Conservation (phyloP, 2,888 invertebrate species). For the Physocephala rufipes region DNA sequence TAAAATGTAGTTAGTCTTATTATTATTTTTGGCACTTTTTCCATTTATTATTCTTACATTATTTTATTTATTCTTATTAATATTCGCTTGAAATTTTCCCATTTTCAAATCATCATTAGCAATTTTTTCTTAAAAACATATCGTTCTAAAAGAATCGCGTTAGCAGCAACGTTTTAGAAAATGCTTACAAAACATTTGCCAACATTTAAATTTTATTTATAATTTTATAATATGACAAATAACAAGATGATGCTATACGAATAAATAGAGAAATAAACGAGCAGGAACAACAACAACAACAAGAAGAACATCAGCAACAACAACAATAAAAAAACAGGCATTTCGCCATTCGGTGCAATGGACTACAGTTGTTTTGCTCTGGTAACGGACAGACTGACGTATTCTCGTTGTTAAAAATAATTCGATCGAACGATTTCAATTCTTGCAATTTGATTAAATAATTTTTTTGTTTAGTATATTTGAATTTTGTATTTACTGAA, state of each 20-base stretch:
- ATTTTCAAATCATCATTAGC: too few relatives aligned
- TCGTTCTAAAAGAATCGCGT: too few relatives aligned
- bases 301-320: constrained; percentile 1
- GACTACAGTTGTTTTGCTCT: neutral
- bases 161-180: too few relatives aligned
- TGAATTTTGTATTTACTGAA: neutral
- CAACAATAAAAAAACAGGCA: neutral
- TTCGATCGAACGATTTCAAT: constrained; percentile 11
- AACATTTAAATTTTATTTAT: constrained; percentile 13
- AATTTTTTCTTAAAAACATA: too few relatives aligned
- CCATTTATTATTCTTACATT: too few relatives aligned
- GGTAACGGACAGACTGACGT: constrained; percentile 25
- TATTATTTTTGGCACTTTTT: too few relatives aligned
- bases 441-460: constrained; percentile 2
- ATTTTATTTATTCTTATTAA: too few relatives aligned
- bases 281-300: neutral
- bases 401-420: constrained; percentile 21
- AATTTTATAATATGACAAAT: constrained; percentile 26
- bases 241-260: neutral
- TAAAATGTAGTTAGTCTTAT: too few relatives aligned
- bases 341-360: neutral
- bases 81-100: too few relatives aligned
- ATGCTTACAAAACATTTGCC: neutral
- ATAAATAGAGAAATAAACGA: neutral
- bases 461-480: neutral